Percentiles rank a stretch among this genome's conserved stretches.
Conservation (phyloP, 2,888 invertebrate species). For the Microctonus hyperodae region DNA sequence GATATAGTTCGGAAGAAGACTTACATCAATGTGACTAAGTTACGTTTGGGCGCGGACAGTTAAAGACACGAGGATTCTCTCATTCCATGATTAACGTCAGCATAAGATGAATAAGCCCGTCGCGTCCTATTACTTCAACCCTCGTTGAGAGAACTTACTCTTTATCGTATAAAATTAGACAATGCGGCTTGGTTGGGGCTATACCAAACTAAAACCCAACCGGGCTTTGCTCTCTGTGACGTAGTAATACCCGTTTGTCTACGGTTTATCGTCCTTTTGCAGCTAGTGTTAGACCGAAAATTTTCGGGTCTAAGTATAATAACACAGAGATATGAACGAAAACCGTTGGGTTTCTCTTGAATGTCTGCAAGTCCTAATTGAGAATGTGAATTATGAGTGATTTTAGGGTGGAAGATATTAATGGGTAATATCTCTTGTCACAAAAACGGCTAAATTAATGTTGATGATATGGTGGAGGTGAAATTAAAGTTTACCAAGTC, state of each 20-base stretch:
- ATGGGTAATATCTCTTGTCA: constrained; percentile 9
- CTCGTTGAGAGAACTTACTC: constrained; percentile 26
- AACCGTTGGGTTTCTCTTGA: background rate
- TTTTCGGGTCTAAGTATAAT: constrained; percentile 16
- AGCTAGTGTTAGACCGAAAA: constrained; percentile 33
- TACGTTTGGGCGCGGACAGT: constrained; percentile 14
- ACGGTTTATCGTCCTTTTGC: constrained; percentile 42
- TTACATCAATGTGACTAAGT: background rate
- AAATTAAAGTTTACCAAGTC: background rate
- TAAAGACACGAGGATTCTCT: constrained; percentile 25
- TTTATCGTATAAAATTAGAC: constrained; percentile 41
- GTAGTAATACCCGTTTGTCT: constrained; percentile 21
- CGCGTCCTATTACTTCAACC: constrained; percentile 35
- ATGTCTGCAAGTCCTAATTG: constrained; percentile 32
- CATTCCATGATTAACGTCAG: constrained; percentile 36
- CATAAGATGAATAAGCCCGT: constrained; percentile 33
- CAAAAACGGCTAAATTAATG: constrained; percentile 8
- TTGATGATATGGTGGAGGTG: constrained; percentile 1
- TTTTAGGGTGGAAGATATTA: background rate
- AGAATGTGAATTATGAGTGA: constrained; percentile 21
- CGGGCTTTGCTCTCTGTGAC: constrained; percentile 32
- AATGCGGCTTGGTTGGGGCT: constrained; percentile 26
- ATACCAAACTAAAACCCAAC: constrained; percentile 17
- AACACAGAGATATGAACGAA: background rate
- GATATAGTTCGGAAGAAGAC: background rate